Percentiles rank a stretch among this genome's conserved stretches.
These are phyloP conservation scores for Alexandromys fortis DNA, from an alignment of 2,113 vertebrate species.

Conservation along the genomic window DNA sequence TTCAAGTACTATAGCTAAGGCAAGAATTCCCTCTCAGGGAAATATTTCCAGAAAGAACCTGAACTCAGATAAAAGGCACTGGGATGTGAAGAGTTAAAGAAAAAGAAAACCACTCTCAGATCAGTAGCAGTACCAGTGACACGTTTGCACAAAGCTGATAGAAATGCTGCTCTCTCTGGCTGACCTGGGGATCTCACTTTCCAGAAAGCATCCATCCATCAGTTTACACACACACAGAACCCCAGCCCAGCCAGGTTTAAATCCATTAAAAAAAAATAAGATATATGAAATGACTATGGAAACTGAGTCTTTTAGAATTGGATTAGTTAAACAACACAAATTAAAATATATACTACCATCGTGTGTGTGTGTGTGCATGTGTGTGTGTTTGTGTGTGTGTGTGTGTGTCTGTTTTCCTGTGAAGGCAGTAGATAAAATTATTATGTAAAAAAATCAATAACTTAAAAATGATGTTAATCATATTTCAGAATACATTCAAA, in stretches of 20 bases:
- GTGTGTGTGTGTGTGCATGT: background rate
- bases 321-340: background rate
- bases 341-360: background rate
- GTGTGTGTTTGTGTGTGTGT: too few species aligned
- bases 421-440: background rate
- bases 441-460: background rate
- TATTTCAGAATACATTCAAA: background rate
- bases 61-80: background rate
- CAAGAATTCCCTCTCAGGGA: background rate
- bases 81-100: background rate
- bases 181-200: accelerated
- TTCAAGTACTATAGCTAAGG: background rate
- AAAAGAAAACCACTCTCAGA: background rate
- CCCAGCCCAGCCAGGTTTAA: background rate
- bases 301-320: background rate
- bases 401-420: background rate
- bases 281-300: background rate
- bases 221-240: background rate
- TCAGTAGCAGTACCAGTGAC: accelerated
- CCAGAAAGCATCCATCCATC: background rate
- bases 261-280: background rate
- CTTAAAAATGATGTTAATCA: background rate
- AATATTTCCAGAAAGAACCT: background rate
- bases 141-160: background rate
- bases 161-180: background rate